Evolutionary conservation across 2,888 invertebrate genomes (phyloP).

Genomic region (Nephrotoma guestfalica): DNA sequence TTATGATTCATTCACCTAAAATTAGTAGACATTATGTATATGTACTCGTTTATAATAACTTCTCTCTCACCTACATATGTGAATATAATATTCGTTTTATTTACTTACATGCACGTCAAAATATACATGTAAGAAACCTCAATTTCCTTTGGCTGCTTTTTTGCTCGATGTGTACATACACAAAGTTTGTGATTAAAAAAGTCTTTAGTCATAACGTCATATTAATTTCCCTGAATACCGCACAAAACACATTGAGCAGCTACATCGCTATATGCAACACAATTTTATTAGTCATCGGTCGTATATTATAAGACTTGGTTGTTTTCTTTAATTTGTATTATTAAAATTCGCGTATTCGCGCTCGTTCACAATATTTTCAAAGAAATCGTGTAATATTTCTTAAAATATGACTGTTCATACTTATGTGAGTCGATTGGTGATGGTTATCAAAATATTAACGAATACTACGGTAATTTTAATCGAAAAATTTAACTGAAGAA

Average conservation of each 20-base stretch:
- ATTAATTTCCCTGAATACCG: background rate
- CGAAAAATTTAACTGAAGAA: background rate
- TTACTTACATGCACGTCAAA: too few species aligned
- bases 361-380: background rate
- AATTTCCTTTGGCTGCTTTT: background rate
- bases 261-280: background rate
- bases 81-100: too few species aligned
- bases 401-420: background rate
- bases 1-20: background rate
- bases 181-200: background rate
- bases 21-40: background rate
- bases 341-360: background rate
- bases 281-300: background rate
- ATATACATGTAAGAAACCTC: background rate
- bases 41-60: background rate
- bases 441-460: background rate
- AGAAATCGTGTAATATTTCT: background rate
- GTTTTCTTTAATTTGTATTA: background rate
- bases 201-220: background rate
- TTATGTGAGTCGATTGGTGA: background rate
- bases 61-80: background rate
- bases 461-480: background rate
- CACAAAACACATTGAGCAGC: background rate
- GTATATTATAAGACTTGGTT: background rate
- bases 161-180: background rate